A percentile compares a stretch with the other conserved stretches of the same genome.
These are phyloP conservation scores for Macrosiphum euphorbiae DNA, from an alignment of 2,888 invertebrate species.

Conservation along the genomic window DNA sequence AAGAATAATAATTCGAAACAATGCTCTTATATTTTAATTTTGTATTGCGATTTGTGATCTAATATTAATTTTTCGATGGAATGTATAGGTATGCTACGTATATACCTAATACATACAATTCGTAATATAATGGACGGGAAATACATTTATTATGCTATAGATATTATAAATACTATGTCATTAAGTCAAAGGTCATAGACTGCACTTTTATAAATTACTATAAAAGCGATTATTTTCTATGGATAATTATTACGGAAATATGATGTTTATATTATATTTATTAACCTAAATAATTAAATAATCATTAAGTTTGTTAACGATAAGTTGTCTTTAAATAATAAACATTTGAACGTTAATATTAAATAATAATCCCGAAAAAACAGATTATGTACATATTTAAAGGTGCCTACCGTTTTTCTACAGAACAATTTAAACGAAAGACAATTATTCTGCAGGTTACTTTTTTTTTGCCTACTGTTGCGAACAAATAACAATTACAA, in stretches of 20 bases:
- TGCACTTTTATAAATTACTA: slow-evolving; percentile 2
- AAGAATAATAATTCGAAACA: no score
- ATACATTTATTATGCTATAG: not conserved
- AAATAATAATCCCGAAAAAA: not conserved
- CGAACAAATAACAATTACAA: not conserved
- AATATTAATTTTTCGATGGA: not conserved
- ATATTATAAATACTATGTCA: not conserved
- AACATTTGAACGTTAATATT: not conserved
- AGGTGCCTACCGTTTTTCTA: not conserved
- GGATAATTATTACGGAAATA: not conserved
- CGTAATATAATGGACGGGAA: not conserved
- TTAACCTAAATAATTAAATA: not conserved
- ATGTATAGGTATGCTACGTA: not conserved
- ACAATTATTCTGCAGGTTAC: not conserved
- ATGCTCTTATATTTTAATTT: not conserved
- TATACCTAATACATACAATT: not conserved
- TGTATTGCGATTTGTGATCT: not conserved
- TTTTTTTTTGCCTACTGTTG: not conserved
- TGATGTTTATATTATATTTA: not conserved
- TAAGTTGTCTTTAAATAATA: not conserved
- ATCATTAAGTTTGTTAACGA: not conserved
- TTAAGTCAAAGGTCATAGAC: not conserved
- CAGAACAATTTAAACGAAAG: not conserved
- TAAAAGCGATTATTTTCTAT: slow-evolving; percentile 1
- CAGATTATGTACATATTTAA: not conserved